Evolutionary conservation across 1,140 invertebrate species (phyloP).

Genomic region (Streblospio benedicti): DNA sequence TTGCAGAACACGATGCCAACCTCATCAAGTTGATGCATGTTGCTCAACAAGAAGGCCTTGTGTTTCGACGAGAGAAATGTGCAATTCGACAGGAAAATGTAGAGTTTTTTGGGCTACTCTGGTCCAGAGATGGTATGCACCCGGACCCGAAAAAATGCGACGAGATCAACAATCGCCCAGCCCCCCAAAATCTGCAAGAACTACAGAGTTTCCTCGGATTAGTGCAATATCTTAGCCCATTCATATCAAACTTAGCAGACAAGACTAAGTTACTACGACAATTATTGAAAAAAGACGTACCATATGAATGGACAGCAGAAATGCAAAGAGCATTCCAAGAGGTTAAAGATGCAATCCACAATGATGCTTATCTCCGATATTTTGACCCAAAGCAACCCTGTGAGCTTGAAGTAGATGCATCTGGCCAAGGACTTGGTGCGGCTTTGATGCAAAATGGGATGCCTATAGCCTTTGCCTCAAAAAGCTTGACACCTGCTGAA

Average conservation of each 20-base stretch:
- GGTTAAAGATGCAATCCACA: background rate
- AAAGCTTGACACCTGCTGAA: background rate
- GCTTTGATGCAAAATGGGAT: constrained; percentile 4
- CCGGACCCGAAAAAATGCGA: constrained; percentile 40
- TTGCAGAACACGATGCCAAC: constrained; percentile 3
- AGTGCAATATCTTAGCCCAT: constrained; percentile 23
- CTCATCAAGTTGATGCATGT: constrained; percentile 29
- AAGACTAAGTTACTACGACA: background rate
- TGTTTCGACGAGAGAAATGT: constrained; percentile 38
- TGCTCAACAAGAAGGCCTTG: constrained; percentile 34
- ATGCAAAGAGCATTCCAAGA: background rate
- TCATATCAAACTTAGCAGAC: constrained; percentile 15
- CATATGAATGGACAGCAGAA: background rate
- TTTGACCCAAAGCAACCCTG: background rate
- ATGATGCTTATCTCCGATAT: background rate
- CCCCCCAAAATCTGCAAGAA: constrained; percentile 18
- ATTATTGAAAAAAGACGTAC: background rate
- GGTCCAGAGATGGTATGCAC: constrained; percentile 39
- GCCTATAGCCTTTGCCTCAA: constrained; percentile 7
- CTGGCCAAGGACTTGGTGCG: constrained; percentile 38
- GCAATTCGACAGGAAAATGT: background rate
- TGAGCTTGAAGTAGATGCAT: constrained; percentile 20
- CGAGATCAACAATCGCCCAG: constrained; percentile 27
- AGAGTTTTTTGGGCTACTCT: constrained; percentile 23
- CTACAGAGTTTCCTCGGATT: constrained; percentile 26